Percentiles rank a stretch among this genome's conserved stretches.
phyloP scores from a whole-genome alignment of 1,140 invertebrate genomes.

The Neoseiulus cucumeris region DNA sequence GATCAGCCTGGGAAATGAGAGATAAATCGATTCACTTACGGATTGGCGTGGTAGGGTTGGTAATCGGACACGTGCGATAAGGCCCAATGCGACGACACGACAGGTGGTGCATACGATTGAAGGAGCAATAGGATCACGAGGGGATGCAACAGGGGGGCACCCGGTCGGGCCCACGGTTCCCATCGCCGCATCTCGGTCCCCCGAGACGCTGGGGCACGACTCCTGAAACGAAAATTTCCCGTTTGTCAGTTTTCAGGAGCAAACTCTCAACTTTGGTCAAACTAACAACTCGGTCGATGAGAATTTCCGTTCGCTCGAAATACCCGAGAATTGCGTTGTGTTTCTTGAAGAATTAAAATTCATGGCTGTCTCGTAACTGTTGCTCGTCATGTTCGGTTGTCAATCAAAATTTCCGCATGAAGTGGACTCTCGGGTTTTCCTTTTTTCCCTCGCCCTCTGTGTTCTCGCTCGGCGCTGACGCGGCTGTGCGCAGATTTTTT shows the following conservation, averaged over 20 bases:
- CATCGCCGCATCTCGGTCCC: neutral
- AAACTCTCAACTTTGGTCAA: neutral
- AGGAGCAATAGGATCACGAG: neutral
- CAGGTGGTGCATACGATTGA: neutral
- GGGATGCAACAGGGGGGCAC: neutral
- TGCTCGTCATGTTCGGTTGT: neutral
- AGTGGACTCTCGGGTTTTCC: neutral
- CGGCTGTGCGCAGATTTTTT: neutral
- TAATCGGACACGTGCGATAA: neutral
- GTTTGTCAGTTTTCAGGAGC: neutral
- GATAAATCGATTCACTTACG: neutral
- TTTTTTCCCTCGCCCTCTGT: neutral
- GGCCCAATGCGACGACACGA: neutral
- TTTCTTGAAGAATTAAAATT: neutral
- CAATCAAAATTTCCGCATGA: neutral
- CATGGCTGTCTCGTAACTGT: neutral
- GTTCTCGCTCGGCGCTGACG: neutral
- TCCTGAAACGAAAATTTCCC: neutral
- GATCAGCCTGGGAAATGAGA: neutral
- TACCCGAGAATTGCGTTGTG: neutral
- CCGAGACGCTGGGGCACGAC: neutral
- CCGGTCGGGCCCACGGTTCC: neutral
- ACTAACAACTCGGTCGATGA: neutral
- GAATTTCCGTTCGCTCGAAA: neutral
- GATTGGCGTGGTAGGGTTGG: constrained; percentile 2